Base-by-base conservation (phyloP, 2,113 vertebrate species). In the Apus apus region DNA sequence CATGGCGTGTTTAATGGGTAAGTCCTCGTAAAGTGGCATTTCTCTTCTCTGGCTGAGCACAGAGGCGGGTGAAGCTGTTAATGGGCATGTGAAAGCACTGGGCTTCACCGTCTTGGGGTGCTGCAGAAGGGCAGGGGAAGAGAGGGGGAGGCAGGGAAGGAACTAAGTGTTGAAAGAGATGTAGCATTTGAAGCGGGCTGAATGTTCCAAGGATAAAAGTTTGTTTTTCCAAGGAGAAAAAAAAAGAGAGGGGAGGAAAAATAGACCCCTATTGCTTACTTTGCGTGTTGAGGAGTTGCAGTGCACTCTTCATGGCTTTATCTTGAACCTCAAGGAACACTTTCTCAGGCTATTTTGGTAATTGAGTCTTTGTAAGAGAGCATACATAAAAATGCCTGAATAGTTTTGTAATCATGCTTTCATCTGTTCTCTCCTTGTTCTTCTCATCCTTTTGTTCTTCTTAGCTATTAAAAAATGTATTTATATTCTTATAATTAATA, bases 61-160 rank as follows among this genome's bases (percentile, higher is more conserved):
- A 0, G 48, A 14, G 67, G 8, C 25, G 62, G 51, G 60, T 20
- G 13, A 46, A 67, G 68, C 32, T 3, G 1, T 2, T 1, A 43
- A 4, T 0, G 5, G 10, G 34, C 10, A 1, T 26, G 25, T 18
- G 57, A 18, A 45, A 57, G 56, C 13, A 2, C 30, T 9, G 53
- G 26, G 58, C 48, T 58, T 18, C 46, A 1, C 11, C 0, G 0
- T 1, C 0, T 1, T 0, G 0, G 66, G 36, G 32, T 48, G 71
- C 7, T 7, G 78, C 32, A 7, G 16, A 15, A 85, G 45, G 45
- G 27, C 65, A 27, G 26, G 53, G 68, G 21, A 3, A 25, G n/a
- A n/a, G 20, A 23, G 23, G 4, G 5, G 26, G 14, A 6, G 58
- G 34, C 62, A 54, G 46, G 30, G 9, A 30, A n/a, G 36, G 58